Evolutionary conservation across 2,113 vertebrate species (phyloP), one percentile per base, ranked within the genome.

Genomic region (Melanotaenia duboulayi): DNA sequence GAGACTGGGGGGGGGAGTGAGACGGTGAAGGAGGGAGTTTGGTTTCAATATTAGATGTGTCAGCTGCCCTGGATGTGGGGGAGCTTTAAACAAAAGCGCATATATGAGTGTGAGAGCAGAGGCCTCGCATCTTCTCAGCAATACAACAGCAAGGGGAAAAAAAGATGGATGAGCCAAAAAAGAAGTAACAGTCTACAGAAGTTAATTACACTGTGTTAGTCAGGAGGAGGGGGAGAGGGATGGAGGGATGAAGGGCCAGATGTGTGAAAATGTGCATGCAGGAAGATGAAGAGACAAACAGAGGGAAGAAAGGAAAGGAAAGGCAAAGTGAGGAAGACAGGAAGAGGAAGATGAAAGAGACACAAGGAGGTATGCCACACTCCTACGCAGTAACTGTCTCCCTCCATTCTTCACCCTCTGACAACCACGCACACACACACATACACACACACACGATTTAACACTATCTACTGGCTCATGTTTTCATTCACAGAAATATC

Each of bases 41-140:
- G 73, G 80, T 80, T 82, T 84, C 64, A 80, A 74, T 69, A 88
- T 85, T 51, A 74, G 85, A 87, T 61, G 89, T 85, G 85, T 88
- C 83, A 89, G 81, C 83, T 74, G 56, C 76, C 52, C 71, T 76
- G 71, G 56, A 77, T 71, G 83, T 64, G 80, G 58, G 62, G 65
- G 76, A 68, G 78, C 19, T 61, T 85, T 73, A 83, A 86, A 82
- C 79, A 84, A 72, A 78, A 82, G 84, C 39, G 42, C 57, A 61
- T 71, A 76, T 35, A 35, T 61, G 35, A 61, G 63, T 51, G 67
- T 11, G 24, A 2, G 37, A 87, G 69, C 0, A 8, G 35, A 70
- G 65, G 56, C 48, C 78, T 42, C 24, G 48, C 22, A 42, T 64
- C 24, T 20, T 57, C 39, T 22, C 25, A 51, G 59, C 20, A 13